Base-by-base conservation (phyloP, 1,140 invertebrate species). In the Pseudoatta argentina region DNA sequence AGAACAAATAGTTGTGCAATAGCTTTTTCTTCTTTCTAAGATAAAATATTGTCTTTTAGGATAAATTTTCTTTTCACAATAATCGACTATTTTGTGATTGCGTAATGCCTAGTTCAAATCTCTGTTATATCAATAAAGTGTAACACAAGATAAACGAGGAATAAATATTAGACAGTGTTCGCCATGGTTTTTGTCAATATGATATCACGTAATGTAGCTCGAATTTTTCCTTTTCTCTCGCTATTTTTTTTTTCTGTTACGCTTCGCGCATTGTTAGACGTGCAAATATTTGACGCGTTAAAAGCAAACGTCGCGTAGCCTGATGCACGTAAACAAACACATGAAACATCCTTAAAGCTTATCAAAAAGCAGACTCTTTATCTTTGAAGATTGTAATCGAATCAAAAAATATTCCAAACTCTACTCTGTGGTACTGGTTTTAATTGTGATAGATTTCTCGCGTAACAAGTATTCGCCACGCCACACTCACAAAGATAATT, bases 321-420 rank as follows among this genome's bases (percentile, higher is more conserved):
- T 69, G 53, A 89, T 90, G 88, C 81, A 89, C 75, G 75, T 90
- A 90, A 88, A 90, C 88, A 90, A 85, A 87, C 53, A 87, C 53
- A 79, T 76, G 72, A 86, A 86, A 88, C 64, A 90, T 86, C 81
- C 77, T 86, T 90, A 90, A 90, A 88, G 72, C 89, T 90, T 90
- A 90, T 90, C 89, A 88, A 90, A 87, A 85, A 69, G 44, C 76
- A 82, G 77, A 81, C 82, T 82, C 53, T 86, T 90, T 87, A 86
- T 90, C 89, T 87, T 39, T 64, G 30, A 63, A 87, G 89, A 90
- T 88, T 75, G 75, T 90, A 79, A 88, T 90, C 88, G 88, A 89
- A 76, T 73, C n/a, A 76, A 85, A 78, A 44, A 78, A 90, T 77
- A 77, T 89, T 89, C 73, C 85, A 75, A 87, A 83, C 73, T 72